Base-by-base conservation (phyloP, 2,888 invertebrate species). In the Patella depressa region DNA sequence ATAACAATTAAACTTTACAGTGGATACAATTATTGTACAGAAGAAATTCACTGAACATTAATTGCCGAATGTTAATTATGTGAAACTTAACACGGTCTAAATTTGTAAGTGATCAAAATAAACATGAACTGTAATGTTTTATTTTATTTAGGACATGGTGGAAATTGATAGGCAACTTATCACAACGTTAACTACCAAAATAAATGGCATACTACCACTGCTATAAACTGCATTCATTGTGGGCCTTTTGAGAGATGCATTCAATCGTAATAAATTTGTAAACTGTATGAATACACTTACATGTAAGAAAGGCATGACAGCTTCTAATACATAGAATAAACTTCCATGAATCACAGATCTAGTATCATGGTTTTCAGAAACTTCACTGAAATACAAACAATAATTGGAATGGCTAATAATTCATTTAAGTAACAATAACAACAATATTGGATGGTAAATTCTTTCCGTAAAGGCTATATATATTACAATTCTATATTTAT, bases 311-410 rank as follows among this genome's bases (percentile, higher is more conserved):
- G 91, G 91, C 82, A 91, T 82, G 45, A 88, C 88, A 11, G 88
- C 89, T 69, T 91, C 91, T 54, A 91, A 83, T 15, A 91, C 78
- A 82, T 89, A 91, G 82, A 88, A 90, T 45, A 91, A 83, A 24
- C 86, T 88, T 75, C 88, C 86, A 76, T 90, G 89, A 70, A 89
- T 87, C 12, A 86, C 82, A n/a, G 86, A 82, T 54, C 83, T 82
- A 0, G 84, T 84, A 71, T 89, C 88, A 74, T 84, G 76, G 11
- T 79, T 80, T 29, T 85, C 85, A 2, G 88, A 86, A 11, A 89
- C 87, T 79, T 82, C 83, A 78, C 89, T 89, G 79, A 19, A 85
- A 82, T 34, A 77, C 70, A 73, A 59, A 17, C 45, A 45, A 45
- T 45, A 45, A 7, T 45, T 45, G 45, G 9, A 45, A 45, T 45